Base-by-base conservation (phyloP, 2,888 invertebrate species). In the Cephus sareptanus region DNA sequence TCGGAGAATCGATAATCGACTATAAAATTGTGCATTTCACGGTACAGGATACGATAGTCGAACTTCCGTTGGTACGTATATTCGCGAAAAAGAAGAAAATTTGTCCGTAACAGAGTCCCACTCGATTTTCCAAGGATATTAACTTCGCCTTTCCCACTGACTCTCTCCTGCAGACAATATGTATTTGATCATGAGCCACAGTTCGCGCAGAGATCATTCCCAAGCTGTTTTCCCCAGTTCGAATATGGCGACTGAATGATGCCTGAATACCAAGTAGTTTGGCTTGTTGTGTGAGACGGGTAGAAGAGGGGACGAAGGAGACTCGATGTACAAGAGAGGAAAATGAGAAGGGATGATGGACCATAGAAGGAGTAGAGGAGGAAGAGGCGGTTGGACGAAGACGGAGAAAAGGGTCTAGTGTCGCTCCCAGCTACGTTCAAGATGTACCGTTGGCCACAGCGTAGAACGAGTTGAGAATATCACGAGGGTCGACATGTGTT, bases 241-340 rank as follows among this genome's bases (percentile, higher is more conserved):
- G 74, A 76, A 76, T 76, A 34, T 30, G 56, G 11, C 33, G 56
- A 15, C 69, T 40, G 76, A 40, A 40, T 40, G 69, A 35, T 75
- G 70, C 73, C 68, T 37, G 77, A 81, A 78, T 79, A 71, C 75
- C 68, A 81, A 79, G 71, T 70, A 12, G 74, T 34, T 12, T 12
- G 12, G 68, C 34, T 40, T 69, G 70, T 74, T 40, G 35, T 33
- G 13, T 68, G 15, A 79, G 69, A 4, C 11, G 34, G 34, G 40
- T 30, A 75, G 23, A 40, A 69, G 40, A 30, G 15, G 73, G 31
- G 11, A 34, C 69, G 69, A 75, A 34, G 13, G 56, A 56, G 71
- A 71, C 23, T 56, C 34, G n/a, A 35, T 11, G 68, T n/a, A 40
- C 23, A 15, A 23, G 40, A 23, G 70, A 35, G 12, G 35, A 37